Evolutionary conservation across 2,113 vertebrate genomes (phyloP), one percentile per base, ranked within the genome.

Genomic region (Alligator sinensis): DNA sequence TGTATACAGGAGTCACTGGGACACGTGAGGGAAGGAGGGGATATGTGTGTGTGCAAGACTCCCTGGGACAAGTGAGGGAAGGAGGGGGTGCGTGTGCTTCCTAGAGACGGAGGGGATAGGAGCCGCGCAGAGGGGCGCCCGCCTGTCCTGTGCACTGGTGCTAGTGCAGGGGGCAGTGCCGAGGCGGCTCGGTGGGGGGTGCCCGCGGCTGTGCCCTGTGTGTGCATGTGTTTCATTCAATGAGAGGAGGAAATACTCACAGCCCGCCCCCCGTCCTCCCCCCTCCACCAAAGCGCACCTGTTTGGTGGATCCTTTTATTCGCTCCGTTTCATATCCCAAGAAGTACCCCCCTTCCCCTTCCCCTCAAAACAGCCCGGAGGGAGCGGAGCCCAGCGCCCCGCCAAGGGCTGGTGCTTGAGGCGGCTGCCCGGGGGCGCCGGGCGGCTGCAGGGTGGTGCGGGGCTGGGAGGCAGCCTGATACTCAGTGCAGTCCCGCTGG

Each of bases 401-500:
- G 70, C 24, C 38, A 24, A 38, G 12, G 34, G 47, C 70, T 19
- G 38, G 38, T 38, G 38, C 38, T 38, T 38, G 38, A 38, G 38
- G 38, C 38, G 38, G 38, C 38, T 38, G 38, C 6, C 38, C n/a
- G 38, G 38, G 38, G 38, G 38, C 38, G 8, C 38, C 38, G 38
- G 58, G 66, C 47, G 13, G 68, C 55, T 86, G 9, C 13, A 34
- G 61, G 27, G n/a, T 24, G 18, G 3, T 75, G 34, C 4, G 38
- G 13, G 22, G 13, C 38, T 5, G 34, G 25, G 82, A 72, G 30
- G 27, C 38, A 57, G 77, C 54, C 38, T 72, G 92, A 88, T 94
- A 92, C 77, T 95, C 90, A 93, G 96, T 92, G 80, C 93, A 88
- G 90, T 88, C 81, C 93, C 74, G 87, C 89, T 86, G 96, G 97